Conservation (phyloP, 2,797 vertebrate genomes). For the Falco rusticolus region DNA sequence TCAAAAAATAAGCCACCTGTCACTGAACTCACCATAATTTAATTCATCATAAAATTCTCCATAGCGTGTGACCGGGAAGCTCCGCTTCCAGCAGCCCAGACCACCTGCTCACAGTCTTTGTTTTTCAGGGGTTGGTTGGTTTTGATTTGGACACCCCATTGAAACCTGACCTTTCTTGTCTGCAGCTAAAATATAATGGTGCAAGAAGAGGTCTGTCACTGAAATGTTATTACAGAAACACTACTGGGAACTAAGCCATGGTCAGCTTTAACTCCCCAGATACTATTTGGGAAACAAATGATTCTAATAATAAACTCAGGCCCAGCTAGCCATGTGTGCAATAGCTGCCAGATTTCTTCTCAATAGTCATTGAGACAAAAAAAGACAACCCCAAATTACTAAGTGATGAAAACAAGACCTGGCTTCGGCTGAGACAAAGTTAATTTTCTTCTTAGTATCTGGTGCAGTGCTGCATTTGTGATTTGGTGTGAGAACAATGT, state of each 20-base stretch:
- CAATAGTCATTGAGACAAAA: background rate
- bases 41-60: background rate
- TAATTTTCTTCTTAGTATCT: no score
- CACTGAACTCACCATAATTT: background rate
- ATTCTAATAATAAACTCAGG: constrained; percentile 34
- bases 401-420: background rate
- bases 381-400: background rate
- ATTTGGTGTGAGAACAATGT: no score
- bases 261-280: constrained; percentile 5
- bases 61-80: background rate
- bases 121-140: background rate
- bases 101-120: constrained; percentile 26
- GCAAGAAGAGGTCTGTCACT: constrained; percentile 4
- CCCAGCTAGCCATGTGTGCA: background rate
- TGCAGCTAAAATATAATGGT: constrained; percentile 1
- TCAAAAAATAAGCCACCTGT: background rate
- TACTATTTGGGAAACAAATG: constrained; percentile 32
- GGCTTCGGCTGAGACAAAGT: no score
- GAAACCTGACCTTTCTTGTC: constrained; percentile 37
- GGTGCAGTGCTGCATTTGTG: no score
- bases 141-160: background rate
- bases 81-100: background rate
- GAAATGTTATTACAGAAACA: constrained; percentile 27
- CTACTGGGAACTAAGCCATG: constrained; percentile 34
- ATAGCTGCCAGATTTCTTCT: background rate